These are phyloP conservation scores for Deilephila porcellus DNA, from an alignment of 2,888 invertebrate genomes.

Conservation along the genomic window DNA sequence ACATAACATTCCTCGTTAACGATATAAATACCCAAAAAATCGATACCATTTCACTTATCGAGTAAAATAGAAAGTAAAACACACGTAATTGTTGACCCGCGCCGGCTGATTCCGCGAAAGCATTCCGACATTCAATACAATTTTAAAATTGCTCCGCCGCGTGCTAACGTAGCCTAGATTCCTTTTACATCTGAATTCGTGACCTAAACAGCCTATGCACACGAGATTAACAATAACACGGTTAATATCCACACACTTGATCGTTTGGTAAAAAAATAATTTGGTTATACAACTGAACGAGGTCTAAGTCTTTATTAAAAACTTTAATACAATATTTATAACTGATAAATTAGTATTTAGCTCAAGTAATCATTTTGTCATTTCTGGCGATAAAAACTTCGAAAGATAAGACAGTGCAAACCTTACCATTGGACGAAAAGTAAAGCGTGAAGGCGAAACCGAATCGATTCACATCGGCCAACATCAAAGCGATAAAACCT, in stretches of 20 bases:
- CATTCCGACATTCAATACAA: slow-evolving; percentile 42
- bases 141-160: slow-evolving; percentile 44
- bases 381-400: too few species aligned
- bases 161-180: slow-evolving; percentile 39
- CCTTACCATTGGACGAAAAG: background rate
- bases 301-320: background rate
- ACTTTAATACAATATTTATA: too few species aligned
- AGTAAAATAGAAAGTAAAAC: slow-evolving; percentile 49
- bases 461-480: slow-evolving; percentile 1
- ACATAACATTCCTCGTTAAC: background rate
- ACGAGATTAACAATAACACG: background rate
- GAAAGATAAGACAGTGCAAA: too few species aligned
- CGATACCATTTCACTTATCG: slow-evolving; percentile 34
- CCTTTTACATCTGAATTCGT: slow-evolving; percentile 1
- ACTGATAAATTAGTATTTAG: too few species aligned
- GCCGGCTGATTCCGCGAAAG: slow-evolving; percentile 44
- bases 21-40: slow-evolving; percentile 4
- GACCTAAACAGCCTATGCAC: slow-evolving; percentile 2
- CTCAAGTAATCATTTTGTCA: too few species aligned
- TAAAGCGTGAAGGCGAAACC: background rate
- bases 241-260: background rate
- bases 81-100: slow-evolving; percentile 42
- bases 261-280: background rate
- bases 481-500: slow-evolving; percentile 29
- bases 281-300: background rate